Conservation (phyloP, 2,797 vertebrate genomes). For the Fratercula arctica region DNA sequence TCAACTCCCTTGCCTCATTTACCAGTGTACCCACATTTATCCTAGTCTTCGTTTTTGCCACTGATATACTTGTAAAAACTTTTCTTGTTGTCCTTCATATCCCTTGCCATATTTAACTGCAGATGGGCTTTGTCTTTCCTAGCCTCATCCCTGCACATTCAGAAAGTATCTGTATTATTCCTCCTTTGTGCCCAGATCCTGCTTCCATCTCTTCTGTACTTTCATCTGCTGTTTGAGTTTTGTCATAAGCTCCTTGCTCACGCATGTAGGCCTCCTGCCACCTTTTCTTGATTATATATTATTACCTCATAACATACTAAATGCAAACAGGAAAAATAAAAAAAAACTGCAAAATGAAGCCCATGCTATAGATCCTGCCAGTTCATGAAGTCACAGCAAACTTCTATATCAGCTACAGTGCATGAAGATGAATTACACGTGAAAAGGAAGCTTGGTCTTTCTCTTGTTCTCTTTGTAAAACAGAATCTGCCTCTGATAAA, state of each 20-base stretch:
- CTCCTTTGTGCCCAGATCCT: background rate
- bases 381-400: background rate
- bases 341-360: background rate
- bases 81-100: background rate
- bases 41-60: background rate
- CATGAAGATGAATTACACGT: background rate
- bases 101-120: background rate
- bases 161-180: background rate
- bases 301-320: background rate
- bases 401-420: background rate
- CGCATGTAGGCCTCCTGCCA: background rate
- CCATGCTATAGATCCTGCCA: background rate
- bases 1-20: background rate
- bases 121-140: background rate
- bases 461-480: background rate
- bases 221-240: background rate
- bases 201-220: background rate
- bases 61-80: background rate
- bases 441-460: background rate
- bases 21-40: background rate
- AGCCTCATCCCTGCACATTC: background rate
- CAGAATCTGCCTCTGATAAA: background rate
- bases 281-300: background rate
- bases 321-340: background rate
- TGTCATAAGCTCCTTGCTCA: background rate